Evolutionary conservation across 1,140 invertebrate species (phyloP).

Genomic region (Hydropsyche tenuis): DNA sequence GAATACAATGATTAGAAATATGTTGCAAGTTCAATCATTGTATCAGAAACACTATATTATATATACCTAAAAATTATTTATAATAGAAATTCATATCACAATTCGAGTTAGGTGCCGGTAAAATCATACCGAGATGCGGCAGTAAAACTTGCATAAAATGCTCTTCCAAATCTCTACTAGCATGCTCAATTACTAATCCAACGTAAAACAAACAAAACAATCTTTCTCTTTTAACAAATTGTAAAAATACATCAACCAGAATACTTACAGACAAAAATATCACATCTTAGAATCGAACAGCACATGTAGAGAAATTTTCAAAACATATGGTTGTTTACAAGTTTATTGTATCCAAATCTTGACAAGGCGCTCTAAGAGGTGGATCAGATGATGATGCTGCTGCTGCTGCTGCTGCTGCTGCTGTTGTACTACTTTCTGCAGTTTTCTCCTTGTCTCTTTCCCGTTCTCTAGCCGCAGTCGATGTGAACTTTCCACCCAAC

Average conservation of each 20-base stretch:
- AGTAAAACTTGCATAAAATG: conserved; percentile 31
- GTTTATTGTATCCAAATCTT: conserved; percentile 72
- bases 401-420: no score
- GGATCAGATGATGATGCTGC: conserved; percentile 57
- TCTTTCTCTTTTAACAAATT: conserved; percentile 3
- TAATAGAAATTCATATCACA: conserved; percentile 49
- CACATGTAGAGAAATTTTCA: not conserved
- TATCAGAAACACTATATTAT: not conserved
- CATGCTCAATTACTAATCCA: not conserved
- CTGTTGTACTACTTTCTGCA: conserved; percentile 37
- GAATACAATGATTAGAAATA: not conserved
- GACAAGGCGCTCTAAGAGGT: conserved; percentile 62
- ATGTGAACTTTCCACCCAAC: conserved; percentile 57
- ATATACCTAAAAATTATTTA: conserved; percentile 14
- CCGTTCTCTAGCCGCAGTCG: conserved; percentile 52
- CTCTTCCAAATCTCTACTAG: conserved; percentile 13
- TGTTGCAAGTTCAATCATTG: not conserved
- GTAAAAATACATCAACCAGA: not conserved
- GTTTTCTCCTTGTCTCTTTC: conserved; percentile 52
- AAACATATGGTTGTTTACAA: conserved; percentile 53
- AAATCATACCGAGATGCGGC: conserved; percentile 36
- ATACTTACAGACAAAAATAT: conserved; percentile 15
- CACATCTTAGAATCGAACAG: not conserved
- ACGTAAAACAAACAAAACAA: not conserved
- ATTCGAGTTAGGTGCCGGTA: conserved; percentile 48